Conservation (phyloP, 2,797 vertebrate genomes). For the Darevskia mixta region DNA sequence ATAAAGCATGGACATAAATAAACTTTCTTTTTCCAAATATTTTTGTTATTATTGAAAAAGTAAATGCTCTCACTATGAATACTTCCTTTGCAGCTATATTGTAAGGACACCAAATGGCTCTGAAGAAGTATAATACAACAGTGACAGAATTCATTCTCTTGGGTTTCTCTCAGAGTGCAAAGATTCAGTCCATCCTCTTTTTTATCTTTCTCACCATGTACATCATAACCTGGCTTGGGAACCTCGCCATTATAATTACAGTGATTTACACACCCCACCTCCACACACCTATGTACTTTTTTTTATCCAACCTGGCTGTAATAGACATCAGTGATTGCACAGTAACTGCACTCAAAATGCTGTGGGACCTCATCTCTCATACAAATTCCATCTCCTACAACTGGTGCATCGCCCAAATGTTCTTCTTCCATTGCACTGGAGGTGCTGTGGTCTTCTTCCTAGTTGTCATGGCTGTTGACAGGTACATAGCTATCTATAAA, state of each 20-base stretch:
- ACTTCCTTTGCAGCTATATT: background rate
- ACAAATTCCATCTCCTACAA: constrained; percentile 1
- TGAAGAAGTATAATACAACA: background rate
- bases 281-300: constrained; percentile 21
- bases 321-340: constrained; percentile 19
- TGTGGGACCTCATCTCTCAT: background rate
- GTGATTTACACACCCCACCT: background rate
- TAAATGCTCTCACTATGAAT: background rate
- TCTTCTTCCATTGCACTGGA: constrained; percentile 4
- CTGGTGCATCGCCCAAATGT: constrained; percentile 4
- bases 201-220: background rate
- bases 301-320: constrained; percentile 5
- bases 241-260: background rate
- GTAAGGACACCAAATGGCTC: background rate
- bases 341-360: constrained; percentile 9
- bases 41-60: background rate
- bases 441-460: constrained; percentile 7
- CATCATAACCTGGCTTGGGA: constrained; percentile 18
- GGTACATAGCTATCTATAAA: constrained; percentile 10
- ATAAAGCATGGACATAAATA: no score
- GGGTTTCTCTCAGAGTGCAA: constrained; percentile 3
- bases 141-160: constrained; percentile 10
- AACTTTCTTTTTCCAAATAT: no score
- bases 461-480: constrained; percentile 3
- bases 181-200: background rate